Conservation (phyloP, 2,797 vertebrate species). For the Poecilia velifera region DNA sequence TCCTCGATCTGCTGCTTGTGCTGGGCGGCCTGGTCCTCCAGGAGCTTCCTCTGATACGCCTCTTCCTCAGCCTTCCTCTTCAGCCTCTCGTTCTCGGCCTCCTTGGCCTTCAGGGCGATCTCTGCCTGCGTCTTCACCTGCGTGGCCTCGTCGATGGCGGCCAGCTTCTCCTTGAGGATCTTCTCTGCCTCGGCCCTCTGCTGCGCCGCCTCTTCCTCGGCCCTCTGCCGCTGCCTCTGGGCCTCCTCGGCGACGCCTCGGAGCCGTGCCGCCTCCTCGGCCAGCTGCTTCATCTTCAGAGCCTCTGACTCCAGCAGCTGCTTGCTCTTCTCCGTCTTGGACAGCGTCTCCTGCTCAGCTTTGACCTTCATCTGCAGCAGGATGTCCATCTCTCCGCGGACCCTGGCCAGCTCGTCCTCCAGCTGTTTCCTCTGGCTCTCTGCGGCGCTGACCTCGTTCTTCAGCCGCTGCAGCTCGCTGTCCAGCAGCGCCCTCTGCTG, state of each 20-base stretch:
- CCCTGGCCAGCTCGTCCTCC: conserved; percentile 90
- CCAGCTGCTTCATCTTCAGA: conserved; percentile 89
- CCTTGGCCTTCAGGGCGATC: conserved; percentile 93
- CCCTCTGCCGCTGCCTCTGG: conserved; percentile 90
- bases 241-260: conserved; percentile 90
- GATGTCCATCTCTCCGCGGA: conserved; percentile 91
- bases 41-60: conserved; percentile 90
- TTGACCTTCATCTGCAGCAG: conserved; percentile 87
- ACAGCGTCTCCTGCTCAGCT: conserved; percentile 89
- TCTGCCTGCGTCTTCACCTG: conserved; percentile 91
- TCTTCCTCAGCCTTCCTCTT: conserved; percentile 93
- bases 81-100: conserved; percentile 93
- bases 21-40: conserved; percentile 93
- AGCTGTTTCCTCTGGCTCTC: conserved; percentile 87
- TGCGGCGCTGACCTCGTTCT: conserved; percentile 85
- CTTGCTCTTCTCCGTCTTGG: conserved; percentile 91
- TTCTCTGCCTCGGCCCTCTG: conserved; percentile 92
- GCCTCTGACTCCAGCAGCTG: conserved; percentile 92
- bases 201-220: conserved; percentile 88
- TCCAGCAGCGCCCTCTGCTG: conserved; percentile 92
- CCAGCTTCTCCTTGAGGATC: conserved; percentile 92
- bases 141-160: conserved; percentile 90
- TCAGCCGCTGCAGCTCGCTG: conserved; percentile 89
- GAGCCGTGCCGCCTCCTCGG: conserved; percentile 90
- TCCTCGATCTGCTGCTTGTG: conserved; percentile 94